A percentile compares a stretch with the other conserved stretches of the same genome.
Conservation (phyloP, 2,113 vertebrate species). For the Microtus ochrogaster region DNA sequence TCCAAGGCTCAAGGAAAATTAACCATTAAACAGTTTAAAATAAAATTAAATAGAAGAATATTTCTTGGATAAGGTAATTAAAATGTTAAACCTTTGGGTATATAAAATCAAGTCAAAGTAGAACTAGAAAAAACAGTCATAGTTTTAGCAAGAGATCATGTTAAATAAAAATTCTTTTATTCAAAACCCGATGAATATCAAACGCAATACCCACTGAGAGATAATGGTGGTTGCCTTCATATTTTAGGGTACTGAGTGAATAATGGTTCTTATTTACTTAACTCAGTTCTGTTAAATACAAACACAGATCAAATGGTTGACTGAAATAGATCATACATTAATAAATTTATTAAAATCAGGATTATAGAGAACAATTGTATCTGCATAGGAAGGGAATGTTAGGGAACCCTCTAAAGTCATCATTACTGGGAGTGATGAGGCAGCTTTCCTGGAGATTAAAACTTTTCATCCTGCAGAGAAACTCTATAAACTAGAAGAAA, state of each 20-base stretch:
- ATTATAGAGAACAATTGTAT: not conserved
- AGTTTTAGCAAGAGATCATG: not conserved
- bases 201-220: not conserved
- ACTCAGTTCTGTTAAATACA: not conserved
- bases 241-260: not conserved
- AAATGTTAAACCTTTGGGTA: not conserved
- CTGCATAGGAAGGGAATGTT: not conserved
- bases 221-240: not conserved
- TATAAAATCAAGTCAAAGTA: not conserved
- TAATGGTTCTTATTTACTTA: not conserved
- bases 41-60: not conserved
- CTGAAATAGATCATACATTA: not conserved
- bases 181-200: too few relatives aligned
- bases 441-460: not conserved
- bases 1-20: not conserved
- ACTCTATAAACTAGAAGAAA: not conserved
- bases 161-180: not conserved
- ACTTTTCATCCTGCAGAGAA: not conserved
- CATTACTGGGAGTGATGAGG: not conserved
- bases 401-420: not conserved
- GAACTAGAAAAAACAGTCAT: not conserved
- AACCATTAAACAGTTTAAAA: not conserved
- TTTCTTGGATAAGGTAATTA: not conserved
- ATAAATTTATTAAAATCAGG: not conserved
- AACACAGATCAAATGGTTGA: not conserved